phyloP scores from a whole-genome alignment of 2,797 vertebrate genomes.

The Sebastes cheni region DNA sequence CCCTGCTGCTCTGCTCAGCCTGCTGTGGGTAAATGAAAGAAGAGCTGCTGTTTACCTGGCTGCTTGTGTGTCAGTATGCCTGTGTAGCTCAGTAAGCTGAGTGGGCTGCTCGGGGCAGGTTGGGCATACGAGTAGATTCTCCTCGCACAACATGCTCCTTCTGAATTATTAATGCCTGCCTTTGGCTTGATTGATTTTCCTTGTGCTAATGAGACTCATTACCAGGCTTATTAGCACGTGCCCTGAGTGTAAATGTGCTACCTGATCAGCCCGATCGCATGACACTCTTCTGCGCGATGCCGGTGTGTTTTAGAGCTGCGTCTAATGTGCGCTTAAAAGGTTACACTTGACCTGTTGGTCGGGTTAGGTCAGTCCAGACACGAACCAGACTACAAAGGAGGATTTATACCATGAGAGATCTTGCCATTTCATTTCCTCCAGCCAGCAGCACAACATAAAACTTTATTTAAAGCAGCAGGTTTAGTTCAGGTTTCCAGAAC shows the following conservation, averaged over 20 bases:
- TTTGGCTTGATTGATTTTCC: constrained; percentile 80
- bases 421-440: constrained; percentile 47
- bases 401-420: constrained; percentile 12
- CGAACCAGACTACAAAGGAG: constrained; percentile 23
- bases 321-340: constrained; percentile 39
- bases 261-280: constrained; percentile 71
- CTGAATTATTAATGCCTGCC: constrained; percentile 81
- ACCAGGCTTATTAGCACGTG: constrained; percentile 77
- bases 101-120: constrained; percentile 39
- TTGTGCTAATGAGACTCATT: constrained; percentile 85
- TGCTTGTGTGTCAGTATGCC: constrained; percentile 22
- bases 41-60: constrained; percentile 12
- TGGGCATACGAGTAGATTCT: constrained; percentile 42
- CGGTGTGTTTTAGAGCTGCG: constrained; percentile 8
- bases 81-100: constrained; percentile 51
- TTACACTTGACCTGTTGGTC: constrained; percentile 57
- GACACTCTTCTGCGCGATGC: constrained; percentile 41
- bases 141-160: constrained; percentile 49
- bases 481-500: constrained; percentile 43
- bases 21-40: background rate
- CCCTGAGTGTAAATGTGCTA: constrained; percentile 60
- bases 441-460: constrained; percentile 25
- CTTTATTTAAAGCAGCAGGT: constrained; percentile 20
- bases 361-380: constrained; percentile 5
- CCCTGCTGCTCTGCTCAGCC: background rate